Conservation (phyloP, 2,888 invertebrate genomes). For the Zonitis immaculata region DNA sequence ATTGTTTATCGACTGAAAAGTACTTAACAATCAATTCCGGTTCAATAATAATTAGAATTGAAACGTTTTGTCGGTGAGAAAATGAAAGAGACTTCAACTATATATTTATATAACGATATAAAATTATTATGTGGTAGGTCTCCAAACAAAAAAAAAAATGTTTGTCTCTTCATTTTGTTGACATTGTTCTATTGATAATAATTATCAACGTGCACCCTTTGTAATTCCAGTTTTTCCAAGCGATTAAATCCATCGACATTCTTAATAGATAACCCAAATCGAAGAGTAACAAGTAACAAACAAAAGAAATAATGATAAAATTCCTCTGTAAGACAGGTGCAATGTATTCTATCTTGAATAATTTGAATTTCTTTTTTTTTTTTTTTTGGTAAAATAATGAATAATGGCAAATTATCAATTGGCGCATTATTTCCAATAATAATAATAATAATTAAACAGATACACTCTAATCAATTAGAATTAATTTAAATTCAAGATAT, state of each 20-base stretch:
- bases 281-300: not conserved
- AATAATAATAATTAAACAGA: constrained; percentile 40
- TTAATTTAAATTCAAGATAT: constrained; percentile 38
- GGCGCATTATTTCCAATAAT: constrained; percentile 33
- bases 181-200: not conserved
- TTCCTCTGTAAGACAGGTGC: not conserved
- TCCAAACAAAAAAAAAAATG: no score
- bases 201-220: no score
- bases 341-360: not conserved
- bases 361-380: no score
- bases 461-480: constrained; percentile 40
- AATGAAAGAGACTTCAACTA: not conserved
- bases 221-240: not conserved
- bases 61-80: not conserved
- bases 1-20: not conserved
- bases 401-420: constrained; percentile 28
- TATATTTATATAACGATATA: no score
- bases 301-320: not conserved
- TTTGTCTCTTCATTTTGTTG: not conserved
- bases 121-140: not conserved
- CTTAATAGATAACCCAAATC: not conserved
- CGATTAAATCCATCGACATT: not conserved
- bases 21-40: not conserved
- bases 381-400: no score
- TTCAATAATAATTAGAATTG: not conserved